Evolutionary conservation across 1,140 invertebrate genomes (phyloP), one percentile per base, ranked within the genome.

Genomic region (Nylanderia fulva): DNA sequence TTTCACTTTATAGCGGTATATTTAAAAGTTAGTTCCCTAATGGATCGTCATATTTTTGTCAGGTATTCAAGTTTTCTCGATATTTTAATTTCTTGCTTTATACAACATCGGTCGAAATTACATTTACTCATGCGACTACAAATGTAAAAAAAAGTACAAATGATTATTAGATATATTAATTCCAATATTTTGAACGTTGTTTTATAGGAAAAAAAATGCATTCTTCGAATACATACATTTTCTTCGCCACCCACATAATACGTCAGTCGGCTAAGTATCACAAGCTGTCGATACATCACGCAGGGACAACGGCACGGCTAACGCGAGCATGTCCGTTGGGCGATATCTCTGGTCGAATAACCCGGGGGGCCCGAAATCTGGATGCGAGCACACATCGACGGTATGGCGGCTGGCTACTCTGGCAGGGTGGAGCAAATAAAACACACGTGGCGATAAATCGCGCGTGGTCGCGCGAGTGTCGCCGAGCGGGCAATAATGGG

Each of bases 361-460:
- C 52, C 77, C 77, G 66, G 45, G n/a, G 77, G 77, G 36, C 39
- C 29, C 64, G 77, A 82, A 82, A 82, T 72, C 77, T 82, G 52
- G 77, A 82, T 64, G 77, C 66, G 64, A 36, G 77, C 36, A 52
- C 77, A 82, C 69, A 36, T 56, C 77, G 77, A 72, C 83, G 54
- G 54, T 42, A 48, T 83, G 88, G 58, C 64, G 56, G 64, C 68
- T 24, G 61, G 58, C 82, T 82, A 86, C 84, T 82, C 86, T 91
- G 88, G 84, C 82, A 87, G 88, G 58, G 86, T 63, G 80, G 60
- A 84, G 77, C 87, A 91, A 90, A 92, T 92, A 92, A 92, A 92
- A 92, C 87, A 91, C 88, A 92, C 86, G 76, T 89, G 84, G 74
- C 90, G 88, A 92, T 92, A 92, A 92, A 92, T 92, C 86, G 87